Evolutionary conservation across 2,888 invertebrate genomes (phyloP), one percentile per base, ranked within the genome.

Genomic region (Coenonympha arcania): DNA sequence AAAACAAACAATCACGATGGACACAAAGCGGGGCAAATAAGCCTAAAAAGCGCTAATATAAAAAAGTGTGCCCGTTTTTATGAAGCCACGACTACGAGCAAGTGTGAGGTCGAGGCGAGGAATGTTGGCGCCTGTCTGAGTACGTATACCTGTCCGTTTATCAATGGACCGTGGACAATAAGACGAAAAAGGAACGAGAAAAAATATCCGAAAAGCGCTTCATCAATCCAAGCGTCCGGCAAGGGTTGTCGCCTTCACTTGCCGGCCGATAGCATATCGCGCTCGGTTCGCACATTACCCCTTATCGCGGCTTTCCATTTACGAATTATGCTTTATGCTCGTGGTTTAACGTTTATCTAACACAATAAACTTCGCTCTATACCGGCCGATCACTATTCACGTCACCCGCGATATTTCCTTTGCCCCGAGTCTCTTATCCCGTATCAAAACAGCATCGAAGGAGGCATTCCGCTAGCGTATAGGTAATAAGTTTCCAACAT

Each of bases 91-190:
- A 82, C 76, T 68, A 69, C 79, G 76, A 82, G 79, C 76, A 80
- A 84, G 85, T 86, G 86, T 86, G 86, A 85, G 85, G 86, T 85
- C 86, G 86, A 70, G 73, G 62, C 81, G 79, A 83, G 81, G 86
- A 86, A 86, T 86, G 86, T 85, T 86, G 86, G 86, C 86, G 86
- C 86, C 86, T 77, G 84, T 83, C 85, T 84, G 85, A 85, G 85
- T 85, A 84, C 82, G 79, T 82, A 83, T 86, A 85, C 85, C 85
- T 85, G 86, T 86, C 79, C 79, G 77, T 84, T 85, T 86, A 85
- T 86, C 86, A 85, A 86, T 86, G 86, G 82, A 71, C 80, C 77
- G 71, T 68, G 77, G 74, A 78, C 79, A 83, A 85, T 77, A 78
- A 81, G 76, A 67, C 53, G 65, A 79, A 78, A 80, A 74, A 73